A percentile compares a stretch with the other conserved stretches of the same genome.
These are phyloP conservation scores for Fringilla coelebs DNA, from an alignment of 2,797 vertebrate genomes.

Conservation along the genomic window DNA sequence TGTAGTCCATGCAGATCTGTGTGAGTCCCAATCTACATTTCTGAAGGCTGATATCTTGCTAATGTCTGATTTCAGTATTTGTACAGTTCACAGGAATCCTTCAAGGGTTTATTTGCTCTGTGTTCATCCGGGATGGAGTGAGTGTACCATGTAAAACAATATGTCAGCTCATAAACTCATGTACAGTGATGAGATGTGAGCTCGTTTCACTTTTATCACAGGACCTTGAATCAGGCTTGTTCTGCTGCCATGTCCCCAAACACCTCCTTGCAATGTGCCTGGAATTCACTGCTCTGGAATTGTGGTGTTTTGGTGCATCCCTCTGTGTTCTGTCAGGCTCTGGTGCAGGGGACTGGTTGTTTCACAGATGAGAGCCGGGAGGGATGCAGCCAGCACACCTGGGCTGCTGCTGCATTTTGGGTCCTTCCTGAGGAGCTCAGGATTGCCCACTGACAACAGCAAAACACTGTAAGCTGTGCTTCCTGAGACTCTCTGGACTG, in stretches of 20 bases:
- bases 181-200: neutral
- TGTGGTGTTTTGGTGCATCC: neutral
- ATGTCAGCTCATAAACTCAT: slow-evolving; percentile 55
- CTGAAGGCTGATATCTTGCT: slow-evolving; percentile 15
- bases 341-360: neutral
- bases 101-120: slow-evolving; percentile 58
- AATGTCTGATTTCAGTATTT: neutral
- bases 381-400: neutral
- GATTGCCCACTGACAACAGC: neutral
- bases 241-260: slow-evolving; percentile 9
- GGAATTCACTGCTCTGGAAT: neutral
- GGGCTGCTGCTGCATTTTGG: neutral
- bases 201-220: slow-evolving; percentile 27
- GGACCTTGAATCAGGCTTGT: slow-evolving; percentile 22
- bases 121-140: slow-evolving; percentile 52
- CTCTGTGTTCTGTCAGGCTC: neutral
- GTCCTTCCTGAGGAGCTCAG: neutral
- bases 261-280: neutral
- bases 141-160: slow-evolving; percentile 54
- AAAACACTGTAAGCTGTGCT: neutral
- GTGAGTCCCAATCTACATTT: slow-evolving; percentile 28
- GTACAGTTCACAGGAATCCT: slow-evolving; percentile 44
- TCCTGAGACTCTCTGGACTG: neutral
- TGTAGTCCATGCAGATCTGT: neutral
- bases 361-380: neutral